Percentiles rank a stretch among this genome's conserved stretches.
Conservation (phyloP, 1,140 invertebrate genomes). For the Macrotrachela quadricornifera region DNA sequence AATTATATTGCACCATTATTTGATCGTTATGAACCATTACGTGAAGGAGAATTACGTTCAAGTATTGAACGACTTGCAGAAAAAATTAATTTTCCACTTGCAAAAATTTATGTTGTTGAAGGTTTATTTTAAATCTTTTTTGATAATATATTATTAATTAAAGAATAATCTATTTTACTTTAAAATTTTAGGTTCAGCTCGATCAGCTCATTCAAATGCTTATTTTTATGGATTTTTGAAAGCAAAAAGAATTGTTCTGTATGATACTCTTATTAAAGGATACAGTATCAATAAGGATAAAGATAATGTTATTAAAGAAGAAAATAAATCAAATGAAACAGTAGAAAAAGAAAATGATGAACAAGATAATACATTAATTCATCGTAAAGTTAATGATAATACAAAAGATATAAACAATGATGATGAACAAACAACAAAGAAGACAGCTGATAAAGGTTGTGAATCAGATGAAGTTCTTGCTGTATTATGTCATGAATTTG, state of each 20-base stretch:
- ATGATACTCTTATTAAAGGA: constrained; percentile 73
- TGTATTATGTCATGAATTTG: constrained; percentile 81
- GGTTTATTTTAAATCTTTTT: constrained; percentile 11
- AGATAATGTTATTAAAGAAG: constrained; percentile 7
- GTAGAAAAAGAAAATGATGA: too few species aligned
- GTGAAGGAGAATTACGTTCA: constrained; percentile 61
- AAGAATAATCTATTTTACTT: too few species aligned
- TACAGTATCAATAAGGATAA: constrained; percentile 21
- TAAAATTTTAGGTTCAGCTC: constrained; percentile 44
- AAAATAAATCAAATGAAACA: constrained; percentile 9
- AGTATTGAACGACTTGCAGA: constrained; percentile 71
- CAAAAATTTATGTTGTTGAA: constrained; percentile 87
- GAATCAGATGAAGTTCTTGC: constrained; percentile 77
- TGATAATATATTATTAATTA: too few species aligned
- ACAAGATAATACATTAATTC: too few species aligned
- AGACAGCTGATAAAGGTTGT: constrained; percentile 20
- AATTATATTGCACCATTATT: constrained; percentile 91
- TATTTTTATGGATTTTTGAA: constrained; percentile 96
- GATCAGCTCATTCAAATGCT: constrained; percentile 86
- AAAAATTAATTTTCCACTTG: constrained; percentile 69
- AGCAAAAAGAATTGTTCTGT: constrained; percentile 90
- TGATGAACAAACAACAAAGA: too few species aligned
- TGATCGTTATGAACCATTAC: constrained; percentile 83
- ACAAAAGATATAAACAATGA: too few species aligned
- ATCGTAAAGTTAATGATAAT: too few species aligned